Evolutionary conservation across 2,113 vertebrate species (phyloP), one percentile per base, ranked within the genome.

Genomic region (Nematolebias whitei): DNA sequence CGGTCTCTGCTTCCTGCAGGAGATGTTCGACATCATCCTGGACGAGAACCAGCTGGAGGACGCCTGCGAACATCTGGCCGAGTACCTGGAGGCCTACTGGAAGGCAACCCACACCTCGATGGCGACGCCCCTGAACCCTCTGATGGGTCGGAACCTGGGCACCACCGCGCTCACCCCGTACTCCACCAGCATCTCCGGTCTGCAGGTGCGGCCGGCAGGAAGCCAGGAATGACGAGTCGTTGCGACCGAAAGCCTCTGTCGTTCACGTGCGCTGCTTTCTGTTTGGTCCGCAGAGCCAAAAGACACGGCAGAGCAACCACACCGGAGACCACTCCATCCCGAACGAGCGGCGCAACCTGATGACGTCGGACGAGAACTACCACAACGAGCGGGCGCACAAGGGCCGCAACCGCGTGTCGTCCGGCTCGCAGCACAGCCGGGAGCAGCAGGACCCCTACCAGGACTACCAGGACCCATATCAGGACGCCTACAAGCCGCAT

Each of bases 1-100:
- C 10, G 18, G 12, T 45, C 45, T 80, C 67, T 74, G 68, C 63
- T 14, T 22, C 41, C 32, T 1, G 52, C 78, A 94, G 96, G 96
- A 98, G 90, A 94, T 97, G 95, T 98, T 98, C 70, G 96, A 98
- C 90, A 96, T 98, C 86, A 98, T 98, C 71, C 83, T 98, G 92
- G 96, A 98, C 0, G 96, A 97, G 88, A 97, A 97, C 91, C 96
- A 97, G 68, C 78, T 97, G 84, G 96, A 97, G 79, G 96, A 97
- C 14, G 96, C 96, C 56, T 97, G 96, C 9, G 96, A 97, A 85
- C 96, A 97, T 80, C 86, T 97, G 60, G 94, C 96, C 0, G 96
- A 97, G 63, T 96, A 97, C 86, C 92, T 97, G 45, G 96, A 97
- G 92, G 96, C 96, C 47, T 98, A 98, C 79, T 98, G 96, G 96